These are phyloP conservation scores for Lasioglossum figueresi DNA, from an alignment of 2,888 invertebrate genomes.

Conservation along the genomic window DNA sequence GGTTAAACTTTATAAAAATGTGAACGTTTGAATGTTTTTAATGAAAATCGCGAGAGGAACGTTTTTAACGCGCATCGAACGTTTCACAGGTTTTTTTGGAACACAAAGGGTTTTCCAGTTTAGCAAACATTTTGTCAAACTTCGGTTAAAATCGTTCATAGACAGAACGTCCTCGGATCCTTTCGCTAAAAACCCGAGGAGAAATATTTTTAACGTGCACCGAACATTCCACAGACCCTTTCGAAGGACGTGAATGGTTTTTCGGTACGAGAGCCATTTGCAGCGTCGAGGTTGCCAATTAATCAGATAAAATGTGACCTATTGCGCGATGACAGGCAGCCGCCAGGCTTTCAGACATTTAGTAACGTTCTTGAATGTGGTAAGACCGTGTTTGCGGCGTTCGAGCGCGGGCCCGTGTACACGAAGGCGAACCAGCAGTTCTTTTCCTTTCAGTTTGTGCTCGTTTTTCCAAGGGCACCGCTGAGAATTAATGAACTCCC, in stretches of 20 bases:
- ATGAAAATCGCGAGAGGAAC: no score
- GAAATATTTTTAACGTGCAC: neutral
- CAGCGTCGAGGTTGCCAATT: conserved; percentile 6
- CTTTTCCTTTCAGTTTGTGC: conserved; percentile 8
- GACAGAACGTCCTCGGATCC: neutral
- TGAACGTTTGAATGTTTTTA: no score
- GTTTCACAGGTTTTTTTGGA: neutral
- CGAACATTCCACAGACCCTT: neutral
- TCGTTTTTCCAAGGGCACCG: conserved; percentile 27
- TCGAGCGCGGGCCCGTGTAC: neutral
- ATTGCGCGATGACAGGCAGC: neutral
- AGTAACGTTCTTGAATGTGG: neutral
- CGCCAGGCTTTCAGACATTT: conserved; percentile 13
- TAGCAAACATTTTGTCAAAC: neutral
- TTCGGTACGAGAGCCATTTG: neutral
- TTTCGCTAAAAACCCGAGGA: neutral
- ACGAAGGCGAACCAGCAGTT: neutral
- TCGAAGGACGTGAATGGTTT: neutral
- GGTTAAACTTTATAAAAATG: neutral
- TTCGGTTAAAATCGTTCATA: neutral
- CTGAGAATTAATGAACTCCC: conserved; percentile 28
- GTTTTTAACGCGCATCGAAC: neutral
- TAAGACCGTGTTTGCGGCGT: conserved; percentile 4
- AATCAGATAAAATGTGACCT: conserved; percentile 20
- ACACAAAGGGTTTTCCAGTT: neutral